Conservation (phyloP, 2,797 vertebrate species). For the Euphonia xanthogaster region DNA sequence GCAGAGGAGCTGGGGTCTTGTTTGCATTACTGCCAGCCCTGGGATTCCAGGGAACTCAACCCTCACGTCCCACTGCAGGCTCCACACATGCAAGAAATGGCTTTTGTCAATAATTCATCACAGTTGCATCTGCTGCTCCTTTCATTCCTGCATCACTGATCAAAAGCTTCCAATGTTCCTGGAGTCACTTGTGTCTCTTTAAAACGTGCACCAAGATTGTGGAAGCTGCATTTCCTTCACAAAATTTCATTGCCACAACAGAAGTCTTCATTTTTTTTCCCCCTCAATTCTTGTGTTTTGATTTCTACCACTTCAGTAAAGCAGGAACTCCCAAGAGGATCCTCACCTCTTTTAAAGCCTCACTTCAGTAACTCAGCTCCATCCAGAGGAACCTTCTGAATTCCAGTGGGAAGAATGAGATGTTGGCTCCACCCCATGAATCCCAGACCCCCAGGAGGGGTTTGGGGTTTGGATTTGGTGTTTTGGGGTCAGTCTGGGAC, state of each 20-base stretch:
- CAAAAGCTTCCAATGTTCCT: not conserved
- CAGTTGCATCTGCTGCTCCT: not conserved
- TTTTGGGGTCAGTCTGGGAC: no score
- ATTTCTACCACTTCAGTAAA: not conserved
- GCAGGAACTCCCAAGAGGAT: not conserved
- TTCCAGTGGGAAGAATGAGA: not conserved
- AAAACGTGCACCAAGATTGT: rapidly evolving
- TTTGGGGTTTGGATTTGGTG: no score
- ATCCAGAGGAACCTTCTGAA: not conserved
- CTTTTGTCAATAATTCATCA: conserved; percentile 46
- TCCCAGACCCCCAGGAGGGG: not conserved
- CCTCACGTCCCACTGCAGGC: not conserved
- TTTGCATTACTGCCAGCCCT: not conserved
- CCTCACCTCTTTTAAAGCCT: not conserved
- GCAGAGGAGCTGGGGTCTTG: not conserved
- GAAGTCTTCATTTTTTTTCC: rapidly evolving
- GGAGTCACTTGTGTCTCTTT: not conserved
- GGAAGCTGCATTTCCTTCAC: not conserved
- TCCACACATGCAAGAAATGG: not conserved
- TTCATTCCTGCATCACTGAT: conserved; percentile 21
- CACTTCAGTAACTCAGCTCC: not conserved
- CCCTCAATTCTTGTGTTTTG: rapidly evolving
- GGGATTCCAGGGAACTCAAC: conserved; percentile 34
- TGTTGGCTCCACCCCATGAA: not conserved
- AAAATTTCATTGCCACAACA: not conserved